These are phyloP conservation scores for Pantherophis guttatus DNA, from an alignment of 2,113 vertebrate species.

Conservation along the genomic window DNA sequence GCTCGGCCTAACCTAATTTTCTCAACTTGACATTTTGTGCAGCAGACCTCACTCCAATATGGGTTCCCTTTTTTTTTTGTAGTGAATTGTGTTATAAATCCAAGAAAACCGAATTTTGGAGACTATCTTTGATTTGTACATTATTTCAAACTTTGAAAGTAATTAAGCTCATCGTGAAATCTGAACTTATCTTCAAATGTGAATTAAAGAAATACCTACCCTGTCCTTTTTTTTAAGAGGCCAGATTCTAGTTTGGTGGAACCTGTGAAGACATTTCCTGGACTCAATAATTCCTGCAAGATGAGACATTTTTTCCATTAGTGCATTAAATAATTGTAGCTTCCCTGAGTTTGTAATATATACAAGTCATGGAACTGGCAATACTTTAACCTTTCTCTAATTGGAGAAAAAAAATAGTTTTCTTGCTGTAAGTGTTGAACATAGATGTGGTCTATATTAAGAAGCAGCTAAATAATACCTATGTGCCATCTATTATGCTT, in stretches of 20 bases:
- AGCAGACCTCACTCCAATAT: background rate
- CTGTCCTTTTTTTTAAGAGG: background rate
- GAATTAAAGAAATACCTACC: background rate
- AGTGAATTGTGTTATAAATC: background rate
- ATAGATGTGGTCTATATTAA: constrained; percentile 56
- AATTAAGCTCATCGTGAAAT: background rate
- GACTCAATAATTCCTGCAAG: background rate
- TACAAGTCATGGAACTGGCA: background rate
- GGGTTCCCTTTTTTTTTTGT: background rate
- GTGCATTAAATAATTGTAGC: background rate
- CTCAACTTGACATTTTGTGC: background rate
- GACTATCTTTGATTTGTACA: background rate
- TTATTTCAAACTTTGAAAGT: background rate
- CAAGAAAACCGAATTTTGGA: background rate
- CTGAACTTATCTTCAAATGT: background rate
- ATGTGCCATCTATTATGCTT: constrained; percentile 33
- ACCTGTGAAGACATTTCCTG: background rate
- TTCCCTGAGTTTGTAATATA: background rate
- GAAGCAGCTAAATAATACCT: constrained; percentile 52
- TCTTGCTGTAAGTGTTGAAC: constrained; percentile 48
- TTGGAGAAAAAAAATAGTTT: constrained; percentile 46
- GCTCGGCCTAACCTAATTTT: background rate
- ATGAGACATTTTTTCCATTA: background rate
- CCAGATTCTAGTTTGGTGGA: background rate
- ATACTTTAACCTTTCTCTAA: background rate